phyloP scores from a whole-genome alignment of 2,888 invertebrate species.

The Chymomyza procnemis region DNA sequence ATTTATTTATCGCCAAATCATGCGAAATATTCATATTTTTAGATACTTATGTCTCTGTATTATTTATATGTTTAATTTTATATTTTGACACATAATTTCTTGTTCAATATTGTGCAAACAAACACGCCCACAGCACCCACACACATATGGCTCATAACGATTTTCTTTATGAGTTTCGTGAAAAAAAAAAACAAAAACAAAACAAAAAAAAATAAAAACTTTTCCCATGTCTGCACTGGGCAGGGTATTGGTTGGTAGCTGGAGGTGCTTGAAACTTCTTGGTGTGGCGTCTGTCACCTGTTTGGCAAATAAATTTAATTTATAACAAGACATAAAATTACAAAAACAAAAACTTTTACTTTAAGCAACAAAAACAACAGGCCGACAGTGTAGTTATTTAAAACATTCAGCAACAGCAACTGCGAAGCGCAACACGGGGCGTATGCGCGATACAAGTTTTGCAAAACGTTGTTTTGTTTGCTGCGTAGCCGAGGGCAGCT shows the following conservation, averaged over 20 bases:
- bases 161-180: constrained; percentile 48
- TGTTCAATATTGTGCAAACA: not conserved
- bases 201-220: constrained; percentile 14
- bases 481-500: too few relatives aligned
- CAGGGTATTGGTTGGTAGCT: not conserved
- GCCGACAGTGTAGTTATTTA: constrained; percentile 25
- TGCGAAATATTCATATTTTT: not conserved
- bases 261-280: constrained; percentile 17
- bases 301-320: constrained; percentile 47
- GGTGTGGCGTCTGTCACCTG: constrained; percentile 42
- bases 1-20: not conserved
- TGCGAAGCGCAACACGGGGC: constrained; percentile 11
- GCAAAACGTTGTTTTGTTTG: not conserved
- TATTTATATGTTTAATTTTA: not conserved
- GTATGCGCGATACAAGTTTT: constrained; percentile 22
- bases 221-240: not conserved
- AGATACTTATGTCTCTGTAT: not conserved
- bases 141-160: not conserved
- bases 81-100: not conserved
- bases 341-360: constrained; percentile 26
- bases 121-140: not conserved
- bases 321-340: constrained; percentile 32
- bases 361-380: constrained; percentile 7
- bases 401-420: constrained; percentile 33
- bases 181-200: constrained; percentile 38